Conservation (phyloP, 2,113 vertebrate genomes). For the Ictalurus furcatus region DNA sequence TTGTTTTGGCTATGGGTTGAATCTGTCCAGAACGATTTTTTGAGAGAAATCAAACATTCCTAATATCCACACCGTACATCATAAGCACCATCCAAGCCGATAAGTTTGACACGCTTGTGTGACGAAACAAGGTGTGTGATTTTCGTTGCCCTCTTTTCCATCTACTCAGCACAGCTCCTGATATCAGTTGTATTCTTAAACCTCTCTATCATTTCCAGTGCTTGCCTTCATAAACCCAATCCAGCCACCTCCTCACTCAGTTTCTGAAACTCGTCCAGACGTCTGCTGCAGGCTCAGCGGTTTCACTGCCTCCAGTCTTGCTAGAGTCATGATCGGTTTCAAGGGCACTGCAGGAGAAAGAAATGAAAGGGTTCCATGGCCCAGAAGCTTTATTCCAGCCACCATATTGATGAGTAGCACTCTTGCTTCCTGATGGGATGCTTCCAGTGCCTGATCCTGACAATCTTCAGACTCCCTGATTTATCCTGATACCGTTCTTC, state of each 20-base stretch:
- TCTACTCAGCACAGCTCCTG: background rate
- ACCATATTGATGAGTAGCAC: background rate
- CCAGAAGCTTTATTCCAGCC: background rate
- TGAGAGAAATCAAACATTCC: too few species aligned
- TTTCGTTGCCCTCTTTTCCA: background rate
- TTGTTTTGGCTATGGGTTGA: too few species aligned
- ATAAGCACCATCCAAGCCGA: background rate
- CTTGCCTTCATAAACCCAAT: background rate
- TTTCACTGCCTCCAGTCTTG: background rate
- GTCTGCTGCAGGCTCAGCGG: background rate
- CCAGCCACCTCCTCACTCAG: background rate
- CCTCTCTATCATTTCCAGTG: background rate
- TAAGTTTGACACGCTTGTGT: conserved; percentile 26
- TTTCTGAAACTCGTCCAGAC: background rate
- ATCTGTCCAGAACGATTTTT: too few species aligned
- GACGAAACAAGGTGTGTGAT: conserved; percentile 5
- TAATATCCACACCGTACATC: background rate
- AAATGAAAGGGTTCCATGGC: background rate
- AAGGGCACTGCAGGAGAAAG: background rate
- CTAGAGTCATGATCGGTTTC: background rate
- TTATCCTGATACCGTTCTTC: background rate
- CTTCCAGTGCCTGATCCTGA: background rate
- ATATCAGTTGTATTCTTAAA: background rate
- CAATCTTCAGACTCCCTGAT: background rate
- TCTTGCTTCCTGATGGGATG: background rate